These are phyloP conservation scores for Biston betularia DNA, from an alignment of 2,888 invertebrate genomes.

Conservation along the genomic window DNA sequence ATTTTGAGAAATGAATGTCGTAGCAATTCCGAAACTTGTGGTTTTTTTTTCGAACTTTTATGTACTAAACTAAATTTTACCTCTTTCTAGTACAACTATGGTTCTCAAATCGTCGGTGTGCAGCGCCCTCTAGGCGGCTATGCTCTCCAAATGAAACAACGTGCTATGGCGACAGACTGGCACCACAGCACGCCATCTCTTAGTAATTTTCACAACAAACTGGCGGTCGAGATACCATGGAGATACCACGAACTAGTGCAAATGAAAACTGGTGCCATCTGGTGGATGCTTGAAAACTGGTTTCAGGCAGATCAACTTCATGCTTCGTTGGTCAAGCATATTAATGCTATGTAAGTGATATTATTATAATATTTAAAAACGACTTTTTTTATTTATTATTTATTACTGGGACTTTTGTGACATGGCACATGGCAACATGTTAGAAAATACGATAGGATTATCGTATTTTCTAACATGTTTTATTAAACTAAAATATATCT, in stretches of 20 bases:
- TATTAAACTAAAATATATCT: no score
- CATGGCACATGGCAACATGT: no score
- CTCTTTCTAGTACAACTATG: constrained; percentile 67
- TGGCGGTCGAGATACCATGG: constrained; percentile 69
- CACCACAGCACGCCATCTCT: constrained; percentile 68
- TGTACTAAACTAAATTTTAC: no score
- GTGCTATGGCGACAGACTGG: constrained; percentile 74
- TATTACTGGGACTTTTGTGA: no score
- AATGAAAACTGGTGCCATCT: constrained; percentile 75
- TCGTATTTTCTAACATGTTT: no score
- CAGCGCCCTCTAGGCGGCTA: constrained; percentile 59
- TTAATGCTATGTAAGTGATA: constrained; percentile 64
- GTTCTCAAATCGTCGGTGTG: constrained; percentile 42
- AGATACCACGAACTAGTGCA: constrained; percentile 70
- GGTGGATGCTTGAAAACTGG: constrained; percentile 83
- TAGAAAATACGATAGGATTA: no score
- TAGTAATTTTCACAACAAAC: constrained; percentile 64
- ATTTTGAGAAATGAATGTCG: no score
- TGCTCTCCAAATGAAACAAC: constrained; percentile 70
- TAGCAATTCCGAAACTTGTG: no score
- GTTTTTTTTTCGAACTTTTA: no score
- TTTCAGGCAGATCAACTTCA: constrained; percentile 69
- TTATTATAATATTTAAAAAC: neutral
- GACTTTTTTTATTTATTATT: no score
- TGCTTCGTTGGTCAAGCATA: constrained; percentile 69